Conservation (phyloP, 2,797 vertebrate genomes). For the Odontamblyopus lacepedii region DNA sequence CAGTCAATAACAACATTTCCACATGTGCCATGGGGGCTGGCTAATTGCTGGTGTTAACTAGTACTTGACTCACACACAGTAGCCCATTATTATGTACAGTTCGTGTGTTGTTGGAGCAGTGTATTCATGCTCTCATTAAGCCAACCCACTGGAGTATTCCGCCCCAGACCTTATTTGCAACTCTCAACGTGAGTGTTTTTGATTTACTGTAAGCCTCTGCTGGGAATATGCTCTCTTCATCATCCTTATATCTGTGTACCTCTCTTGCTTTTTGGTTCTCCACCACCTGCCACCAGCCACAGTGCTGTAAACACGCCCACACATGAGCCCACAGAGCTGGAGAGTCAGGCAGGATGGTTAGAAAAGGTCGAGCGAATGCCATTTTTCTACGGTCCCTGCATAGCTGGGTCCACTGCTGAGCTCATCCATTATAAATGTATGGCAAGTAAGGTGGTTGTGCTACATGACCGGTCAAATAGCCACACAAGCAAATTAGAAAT, state of each 20-base stretch:
- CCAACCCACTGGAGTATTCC: constrained; percentile 11
- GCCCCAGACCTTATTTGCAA: constrained; percentile 19
- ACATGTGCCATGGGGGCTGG: constrained; percentile 4
- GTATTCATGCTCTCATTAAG: constrained; percentile 29
- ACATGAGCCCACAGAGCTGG: not conserved
- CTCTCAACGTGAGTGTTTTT: constrained; percentile 25
- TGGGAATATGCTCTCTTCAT: constrained; percentile 34
- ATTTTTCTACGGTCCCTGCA: constrained; percentile 55
- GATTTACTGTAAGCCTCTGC: constrained; percentile 24
- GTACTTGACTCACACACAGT: constrained; percentile 13
- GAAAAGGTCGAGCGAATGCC: constrained; percentile 69
- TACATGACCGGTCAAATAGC: constrained; percentile 21
- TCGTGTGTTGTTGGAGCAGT: not conserved
- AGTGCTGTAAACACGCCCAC: constrained; percentile 36
- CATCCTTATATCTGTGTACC: constrained; percentile 16
- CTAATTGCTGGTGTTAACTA: constrained; percentile 26
- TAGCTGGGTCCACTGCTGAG: constrained; percentile 49
- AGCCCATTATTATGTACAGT: constrained; percentile 8
- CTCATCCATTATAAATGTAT: constrained; percentile 73
- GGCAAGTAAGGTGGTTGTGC: constrained; percentile 14
- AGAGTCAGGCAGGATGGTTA: constrained; percentile 18
- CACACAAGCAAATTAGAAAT: not conserved
- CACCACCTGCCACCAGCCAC: constrained; percentile 38
- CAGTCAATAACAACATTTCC: constrained; percentile 13
- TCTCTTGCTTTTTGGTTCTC: constrained; percentile 27